Evolutionary conservation across 1,140 invertebrate species (phyloP).

Genomic region (Linepithema humile): DNA sequence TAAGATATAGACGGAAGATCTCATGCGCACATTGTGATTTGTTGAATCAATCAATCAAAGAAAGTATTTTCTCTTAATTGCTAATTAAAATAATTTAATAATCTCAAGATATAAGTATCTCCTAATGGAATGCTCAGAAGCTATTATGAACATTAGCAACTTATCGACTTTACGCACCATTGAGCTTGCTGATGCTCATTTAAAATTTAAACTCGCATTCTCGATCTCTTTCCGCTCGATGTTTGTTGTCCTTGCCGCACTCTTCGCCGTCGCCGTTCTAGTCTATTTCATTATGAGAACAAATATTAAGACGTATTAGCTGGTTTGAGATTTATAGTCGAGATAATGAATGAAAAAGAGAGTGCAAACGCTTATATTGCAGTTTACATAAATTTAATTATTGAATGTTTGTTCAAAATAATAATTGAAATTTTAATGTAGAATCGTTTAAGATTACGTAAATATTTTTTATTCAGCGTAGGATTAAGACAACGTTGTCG

Average conservation of each 20-base stretch:
- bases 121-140: background rate
- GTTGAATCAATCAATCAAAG: background rate
- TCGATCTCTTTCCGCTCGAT: background rate
- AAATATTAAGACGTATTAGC: background rate
- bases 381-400: too few relatives aligned
- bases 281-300: background rate
- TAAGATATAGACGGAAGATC: background rate
- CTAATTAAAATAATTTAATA: background rate
- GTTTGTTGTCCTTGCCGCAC: background rate
- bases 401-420: too few relatives aligned
- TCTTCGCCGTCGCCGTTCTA: background rate
- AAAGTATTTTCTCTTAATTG: background rate
- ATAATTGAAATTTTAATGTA: too few relatives aligned
- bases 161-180: background rate
- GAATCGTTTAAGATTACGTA: too few relatives aligned
- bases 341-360: background rate
- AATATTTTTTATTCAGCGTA: too few relatives aligned
- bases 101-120: background rate
- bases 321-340: background rate
- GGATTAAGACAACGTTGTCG: background rate
- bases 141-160: background rate
- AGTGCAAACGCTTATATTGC: too few relatives aligned
- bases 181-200: background rate
- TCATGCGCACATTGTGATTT: background rate
- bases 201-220: conserved; percentile 5